Evolutionary conservation across 2,888 invertebrate genomes (phyloP).

Genomic region (Andrena hattorfiana): DNA sequence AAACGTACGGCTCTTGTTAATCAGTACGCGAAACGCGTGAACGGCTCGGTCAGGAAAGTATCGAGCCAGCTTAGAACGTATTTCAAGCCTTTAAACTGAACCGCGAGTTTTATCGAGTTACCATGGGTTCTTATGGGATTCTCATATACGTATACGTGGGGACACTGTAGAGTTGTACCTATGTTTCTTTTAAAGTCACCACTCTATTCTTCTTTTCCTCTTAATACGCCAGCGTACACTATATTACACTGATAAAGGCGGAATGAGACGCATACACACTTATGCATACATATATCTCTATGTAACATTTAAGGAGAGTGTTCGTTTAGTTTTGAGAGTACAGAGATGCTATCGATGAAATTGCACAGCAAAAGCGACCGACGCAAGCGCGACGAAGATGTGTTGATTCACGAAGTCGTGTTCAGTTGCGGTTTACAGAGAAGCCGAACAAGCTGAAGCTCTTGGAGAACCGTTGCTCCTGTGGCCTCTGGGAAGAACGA

Average conservation of each 20-base stretch:
- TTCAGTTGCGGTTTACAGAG: constrained; percentile 57
- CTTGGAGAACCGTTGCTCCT: constrained; percentile 1
- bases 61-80: constrained; percentile 1
- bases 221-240: constrained; percentile 45
- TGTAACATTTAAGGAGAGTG: constrained; percentile 51
- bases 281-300: constrained; percentile 53
- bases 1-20: constrained; percentile 9
- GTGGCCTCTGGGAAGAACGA: constrained; percentile 69
- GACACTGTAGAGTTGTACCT: constrained; percentile 27
- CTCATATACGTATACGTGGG: constrained; percentile 4
- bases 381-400: constrained; percentile 23
- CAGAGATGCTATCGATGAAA: constrained; percentile 31
- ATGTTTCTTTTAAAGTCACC: constrained; percentile 24
- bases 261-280: constrained; percentile 32
- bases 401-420: constrained; percentile 40
- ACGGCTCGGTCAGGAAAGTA: constrained; percentile 40
- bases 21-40: constrained; percentile 15
- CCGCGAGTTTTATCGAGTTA: constrained; percentile 29
- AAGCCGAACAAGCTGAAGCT: constrained; percentile 35
- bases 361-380: constrained; percentile 5
- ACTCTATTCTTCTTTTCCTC: constrained; percentile 22
- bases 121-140: constrained; percentile 20
- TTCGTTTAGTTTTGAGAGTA: constrained; percentile 44
- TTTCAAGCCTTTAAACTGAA: constrained; percentile 15
- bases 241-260: constrained; percentile 30